These are phyloP conservation scores for Cydia splendana DNA, from an alignment of 1,140 invertebrate species.

Conservation along the genomic window DNA sequence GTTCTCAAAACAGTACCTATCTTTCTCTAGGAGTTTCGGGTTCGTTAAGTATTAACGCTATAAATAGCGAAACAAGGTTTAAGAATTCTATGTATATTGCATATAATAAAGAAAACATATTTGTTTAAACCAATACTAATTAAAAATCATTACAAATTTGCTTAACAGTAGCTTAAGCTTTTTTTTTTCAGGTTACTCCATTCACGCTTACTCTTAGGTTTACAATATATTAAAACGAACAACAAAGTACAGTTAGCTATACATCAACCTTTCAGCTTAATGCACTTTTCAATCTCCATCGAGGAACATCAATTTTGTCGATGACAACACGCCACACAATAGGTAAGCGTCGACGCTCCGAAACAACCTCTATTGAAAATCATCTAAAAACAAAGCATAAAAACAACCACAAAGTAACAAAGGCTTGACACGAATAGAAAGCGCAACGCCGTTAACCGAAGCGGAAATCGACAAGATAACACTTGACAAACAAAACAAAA, in stretches of 20 bases:
- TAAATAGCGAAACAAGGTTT: too few species aligned
- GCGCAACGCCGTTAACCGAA: not conserved
- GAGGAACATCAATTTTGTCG: constrained; percentile 5
- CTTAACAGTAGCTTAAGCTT: too few species aligned
- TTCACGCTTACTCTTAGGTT: not conserved
- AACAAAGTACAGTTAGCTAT: too few species aligned
- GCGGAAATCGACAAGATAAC: constrained; percentile 1
- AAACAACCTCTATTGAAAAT: not conserved
- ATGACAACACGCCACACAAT: not conserved
- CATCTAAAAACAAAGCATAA: constrained; percentile 7
- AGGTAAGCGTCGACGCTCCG: not conserved
- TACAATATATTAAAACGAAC: not conserved
- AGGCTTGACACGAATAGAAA: constrained; percentile 7
- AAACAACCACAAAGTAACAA: constrained; percentile 12
- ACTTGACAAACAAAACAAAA: not conserved
- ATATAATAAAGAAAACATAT: too few species aligned
- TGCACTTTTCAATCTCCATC: constrained; percentile 11
- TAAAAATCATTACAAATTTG: too few species aligned
- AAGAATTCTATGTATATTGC: too few species aligned
- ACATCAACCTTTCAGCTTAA: not conserved
- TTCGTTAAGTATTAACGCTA: too few species aligned
- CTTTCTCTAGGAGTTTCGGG: too few species aligned
- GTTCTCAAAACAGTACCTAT: too few species aligned
- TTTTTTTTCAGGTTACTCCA: not conserved
- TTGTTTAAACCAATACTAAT: too few species aligned